These are phyloP conservation scores for Phalloptychus januarius DNA, from an alignment of 2,797 vertebrate genomes.

Conservation along the genomic window DNA sequence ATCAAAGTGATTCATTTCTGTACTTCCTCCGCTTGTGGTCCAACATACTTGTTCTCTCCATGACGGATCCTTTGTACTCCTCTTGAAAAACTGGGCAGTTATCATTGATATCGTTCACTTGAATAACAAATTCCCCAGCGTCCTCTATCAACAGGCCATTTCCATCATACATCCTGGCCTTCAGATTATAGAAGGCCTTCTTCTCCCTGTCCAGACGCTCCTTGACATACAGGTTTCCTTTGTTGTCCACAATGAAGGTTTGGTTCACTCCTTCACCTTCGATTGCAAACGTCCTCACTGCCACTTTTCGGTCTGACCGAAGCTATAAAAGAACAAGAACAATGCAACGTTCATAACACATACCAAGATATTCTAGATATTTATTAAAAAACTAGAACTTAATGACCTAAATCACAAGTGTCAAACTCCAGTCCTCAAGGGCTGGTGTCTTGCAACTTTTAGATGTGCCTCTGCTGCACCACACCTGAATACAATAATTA, in stretches of 20 bases:
- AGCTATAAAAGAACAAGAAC: conserved; percentile 60
- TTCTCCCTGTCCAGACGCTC: conserved; percentile 78
- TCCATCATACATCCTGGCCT: conserved; percentile 65
- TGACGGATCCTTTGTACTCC: conserved; percentile 61
- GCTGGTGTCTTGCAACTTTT: no score
- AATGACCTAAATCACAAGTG: conserved; percentile 36
- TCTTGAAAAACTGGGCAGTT: conserved; percentile 71
- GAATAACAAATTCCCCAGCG: conserved; percentile 63
- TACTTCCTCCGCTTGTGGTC: neutral
- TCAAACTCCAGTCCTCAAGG: no score
- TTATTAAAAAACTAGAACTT: conserved; percentile 33
- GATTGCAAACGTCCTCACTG: conserved; percentile 58
- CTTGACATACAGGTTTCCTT: conserved; percentile 74
- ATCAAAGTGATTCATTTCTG: neutral
- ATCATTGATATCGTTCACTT: conserved; percentile 81
- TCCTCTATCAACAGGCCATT: conserved; percentile 56
- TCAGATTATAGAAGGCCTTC: conserved; percentile 70
- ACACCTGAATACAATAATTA: no score
- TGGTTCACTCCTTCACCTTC: conserved; percentile 76
- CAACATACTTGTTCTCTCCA: conserved; percentile 59
- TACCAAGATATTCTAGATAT: conserved; percentile 15
- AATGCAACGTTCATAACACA: neutral
- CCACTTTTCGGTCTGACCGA: conserved; percentile 50
- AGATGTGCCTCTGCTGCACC: no score
- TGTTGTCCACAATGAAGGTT: conserved; percentile 70